Evolutionary conservation across 2,888 invertebrate species (phyloP).

Genomic region (Drosophila recens): DNA sequence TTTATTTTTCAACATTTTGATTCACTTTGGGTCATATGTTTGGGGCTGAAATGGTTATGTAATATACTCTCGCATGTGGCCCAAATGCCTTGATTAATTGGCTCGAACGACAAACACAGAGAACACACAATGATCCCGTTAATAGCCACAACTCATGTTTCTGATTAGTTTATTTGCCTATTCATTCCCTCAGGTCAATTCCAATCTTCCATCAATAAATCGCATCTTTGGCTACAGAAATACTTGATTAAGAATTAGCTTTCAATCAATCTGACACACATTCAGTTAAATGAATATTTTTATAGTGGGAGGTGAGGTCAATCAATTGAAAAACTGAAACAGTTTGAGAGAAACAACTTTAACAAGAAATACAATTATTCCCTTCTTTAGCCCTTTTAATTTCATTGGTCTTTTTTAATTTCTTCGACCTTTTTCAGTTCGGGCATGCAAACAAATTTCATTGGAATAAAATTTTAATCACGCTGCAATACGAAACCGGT

Average conservation of each 20-base stretch:
- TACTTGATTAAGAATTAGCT: slow-evolving; percentile 24
- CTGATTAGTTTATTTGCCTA: slow-evolving; percentile 44
- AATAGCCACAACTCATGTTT: slow-evolving; percentile 35
- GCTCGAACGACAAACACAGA: slow-evolving; percentile 48
- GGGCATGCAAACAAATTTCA: slow-evolving; percentile 49
- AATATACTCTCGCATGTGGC: slow-evolving; percentile 16
- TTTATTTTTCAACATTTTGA: slow-evolving; percentile 35
- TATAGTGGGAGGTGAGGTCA: background rate
- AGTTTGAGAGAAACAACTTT: background rate
- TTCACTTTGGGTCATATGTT: slow-evolving; percentile 59
- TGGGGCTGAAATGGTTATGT: slow-evolving; percentile 21
- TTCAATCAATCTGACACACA: slow-evolving; percentile 38
- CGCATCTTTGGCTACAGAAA: slow-evolving; percentile 16
- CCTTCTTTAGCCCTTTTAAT: background rate
- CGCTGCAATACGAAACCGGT: slow-evolving; percentile 58
- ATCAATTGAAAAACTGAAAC: slow-evolving; percentile 14
- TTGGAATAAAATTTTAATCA: slow-evolving; percentile 65
- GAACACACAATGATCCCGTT: slow-evolving; percentile 36
- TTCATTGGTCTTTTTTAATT: slow-evolving; percentile 10
- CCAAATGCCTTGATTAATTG: slow-evolving; percentile 63
- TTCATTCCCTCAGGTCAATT: slow-evolving; percentile 3
- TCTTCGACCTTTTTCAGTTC: slow-evolving; percentile 12
- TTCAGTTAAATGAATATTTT: slow-evolving; percentile 1
- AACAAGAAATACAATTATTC: background rate
- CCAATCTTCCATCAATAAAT: slow-evolving; percentile 34